Evolutionary conservation across 2,888 invertebrate species (phyloP).

Genomic region (Cosmopolites sordidus): DNA sequence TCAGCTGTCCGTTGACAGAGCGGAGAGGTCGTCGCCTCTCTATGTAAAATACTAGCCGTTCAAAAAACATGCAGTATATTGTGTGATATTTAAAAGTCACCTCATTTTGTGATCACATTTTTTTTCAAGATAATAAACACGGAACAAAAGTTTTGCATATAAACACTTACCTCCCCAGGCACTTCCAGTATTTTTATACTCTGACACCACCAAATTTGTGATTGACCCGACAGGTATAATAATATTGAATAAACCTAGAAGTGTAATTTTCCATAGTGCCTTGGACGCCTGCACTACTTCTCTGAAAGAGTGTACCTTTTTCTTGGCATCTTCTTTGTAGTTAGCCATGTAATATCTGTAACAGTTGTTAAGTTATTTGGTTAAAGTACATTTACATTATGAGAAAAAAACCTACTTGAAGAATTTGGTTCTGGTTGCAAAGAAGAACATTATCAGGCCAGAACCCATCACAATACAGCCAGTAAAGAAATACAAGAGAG

Average conservation of each 20-base stretch:
- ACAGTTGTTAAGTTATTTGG: not conserved
- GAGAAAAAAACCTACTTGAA: not conserved
- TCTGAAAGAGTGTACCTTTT: not conserved
- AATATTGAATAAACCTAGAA: not conserved
- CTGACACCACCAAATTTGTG: slow-evolving; percentile 4
- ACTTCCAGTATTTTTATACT: slow-evolving; percentile 2
- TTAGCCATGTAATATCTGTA: slow-evolving; percentile 1
- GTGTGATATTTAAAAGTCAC: no score
- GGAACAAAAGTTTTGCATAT: no score
- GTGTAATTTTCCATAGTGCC: not conserved
- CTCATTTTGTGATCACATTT: no score
- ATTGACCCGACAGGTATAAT: slow-evolving; percentile 1
- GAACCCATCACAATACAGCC: not conserved
- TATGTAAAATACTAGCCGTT: no score
- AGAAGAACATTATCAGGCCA: not conserved
- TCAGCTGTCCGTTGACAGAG: no score
- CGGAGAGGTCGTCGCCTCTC: no score
- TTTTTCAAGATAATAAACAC: no score
- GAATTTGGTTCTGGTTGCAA: not conserved
- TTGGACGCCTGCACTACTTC: not conserved
- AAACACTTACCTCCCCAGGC: slow-evolving; percentile 5
- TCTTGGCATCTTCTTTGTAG: not conserved
- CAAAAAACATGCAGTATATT: no score
- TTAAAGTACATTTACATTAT: not conserved
- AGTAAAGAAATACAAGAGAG: not conserved